A percentile compares a stretch with the other conserved stretches of the same genome.
Conservation (phyloP, 2,113 vertebrate genomes). For the Lasiurus cinereus region DNA sequence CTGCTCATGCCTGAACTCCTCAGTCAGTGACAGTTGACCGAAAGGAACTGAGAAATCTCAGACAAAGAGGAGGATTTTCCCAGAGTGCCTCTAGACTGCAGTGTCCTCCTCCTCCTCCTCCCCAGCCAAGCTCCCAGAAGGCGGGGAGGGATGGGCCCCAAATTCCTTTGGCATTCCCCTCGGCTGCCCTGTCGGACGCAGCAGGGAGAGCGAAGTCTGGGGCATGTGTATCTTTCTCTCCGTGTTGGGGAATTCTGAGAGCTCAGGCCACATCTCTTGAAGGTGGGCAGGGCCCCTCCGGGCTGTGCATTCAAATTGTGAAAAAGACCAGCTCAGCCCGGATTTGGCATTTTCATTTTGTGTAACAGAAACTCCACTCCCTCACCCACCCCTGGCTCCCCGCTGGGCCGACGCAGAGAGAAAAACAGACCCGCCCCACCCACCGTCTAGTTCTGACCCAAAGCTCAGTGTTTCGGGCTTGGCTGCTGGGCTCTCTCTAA, state of each 20-base stretch:
- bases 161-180: not conserved
- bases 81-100: not conserved
- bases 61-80: not conserved
- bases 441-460: conserved; percentile 72
- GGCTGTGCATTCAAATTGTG: conserved; percentile 74
- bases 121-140: not conserved
- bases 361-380: conserved; percentile 78
- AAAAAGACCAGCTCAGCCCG: conserved; percentile 52
- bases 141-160: not conserved
- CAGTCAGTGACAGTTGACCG: not conserved
- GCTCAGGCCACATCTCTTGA: conserved; percentile 31
- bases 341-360: conserved; percentile 74
- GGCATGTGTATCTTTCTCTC: not conserved
- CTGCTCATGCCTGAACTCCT: not conserved
- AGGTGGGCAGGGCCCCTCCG: not conserved
- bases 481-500: conserved; percentile 36
- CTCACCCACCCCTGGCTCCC: not conserved
- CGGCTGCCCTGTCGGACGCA: not conserved
- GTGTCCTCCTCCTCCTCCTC: rapidly evolving
- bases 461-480: not conserved
- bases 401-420: not conserved
- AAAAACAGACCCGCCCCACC: conserved; percentile 42
- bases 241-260: conserved; percentile 51
- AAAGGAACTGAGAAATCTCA: not conserved
- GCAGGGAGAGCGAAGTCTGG: not conserved